Percentiles rank a stretch among this genome's conserved stretches.
phyloP scores from a whole-genome alignment of 2,113 vertebrate genomes.

The Chitala chitala region DNA sequence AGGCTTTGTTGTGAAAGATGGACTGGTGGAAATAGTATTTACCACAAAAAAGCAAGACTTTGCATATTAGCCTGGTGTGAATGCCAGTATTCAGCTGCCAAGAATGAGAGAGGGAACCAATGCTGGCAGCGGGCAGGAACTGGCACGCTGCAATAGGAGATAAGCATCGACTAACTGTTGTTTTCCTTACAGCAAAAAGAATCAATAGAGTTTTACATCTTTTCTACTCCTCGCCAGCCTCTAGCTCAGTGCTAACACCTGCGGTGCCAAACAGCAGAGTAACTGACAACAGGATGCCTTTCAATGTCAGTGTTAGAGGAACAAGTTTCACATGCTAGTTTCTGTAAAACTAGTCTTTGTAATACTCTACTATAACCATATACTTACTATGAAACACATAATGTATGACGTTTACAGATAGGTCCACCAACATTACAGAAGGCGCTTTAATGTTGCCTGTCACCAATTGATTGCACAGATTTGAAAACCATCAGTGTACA shows the following conservation, averaged over 20 bases:
- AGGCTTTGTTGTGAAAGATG: slow-evolving; percentile 13
- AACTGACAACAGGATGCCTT: background rate
- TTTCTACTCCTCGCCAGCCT: background rate
- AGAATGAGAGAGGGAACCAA: background rate
- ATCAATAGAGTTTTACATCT: slow-evolving; percentile 16
- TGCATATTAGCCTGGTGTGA: slow-evolving; percentile 1
- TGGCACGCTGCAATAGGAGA: background rate
- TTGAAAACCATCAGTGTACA: no score
- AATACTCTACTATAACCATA: background rate
- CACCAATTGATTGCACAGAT: no score
- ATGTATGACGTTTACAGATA: no score
- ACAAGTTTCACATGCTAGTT: background rate
- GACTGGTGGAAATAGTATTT: slow-evolving; percentile 24
- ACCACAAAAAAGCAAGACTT: slow-evolving; percentile 9
- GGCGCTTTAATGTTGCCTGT: no score
- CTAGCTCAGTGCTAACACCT: background rate
- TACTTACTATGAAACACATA: no score
- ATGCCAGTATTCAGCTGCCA: background rate
- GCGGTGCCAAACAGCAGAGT: background rate
- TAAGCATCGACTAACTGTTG: background rate
- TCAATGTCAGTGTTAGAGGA: background rate
- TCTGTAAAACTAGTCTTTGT: background rate
- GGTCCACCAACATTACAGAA: background rate
- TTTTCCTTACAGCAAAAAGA: slow-evolving; percentile 3
- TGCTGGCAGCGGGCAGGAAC: background rate